These are phyloP conservation scores for Babyrousa celebensis DNA, from an alignment of 2,797 vertebrate species.

Conservation along the genomic window DNA sequence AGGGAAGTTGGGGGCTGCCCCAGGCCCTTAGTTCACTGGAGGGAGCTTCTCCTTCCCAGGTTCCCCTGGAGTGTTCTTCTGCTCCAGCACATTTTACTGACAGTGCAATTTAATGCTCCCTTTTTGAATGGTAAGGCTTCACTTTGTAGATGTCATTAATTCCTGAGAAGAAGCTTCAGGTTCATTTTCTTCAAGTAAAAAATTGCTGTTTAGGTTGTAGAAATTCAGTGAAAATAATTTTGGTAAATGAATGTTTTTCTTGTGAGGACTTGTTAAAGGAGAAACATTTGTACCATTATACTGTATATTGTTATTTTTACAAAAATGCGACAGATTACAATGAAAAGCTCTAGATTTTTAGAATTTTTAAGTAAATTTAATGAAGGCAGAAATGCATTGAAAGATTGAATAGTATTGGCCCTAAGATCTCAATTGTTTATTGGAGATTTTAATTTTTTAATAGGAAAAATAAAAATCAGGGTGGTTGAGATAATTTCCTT, in stretches of 20 bases:
- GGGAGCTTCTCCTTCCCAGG: accelerated
- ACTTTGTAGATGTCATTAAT: neutral
- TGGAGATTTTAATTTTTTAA: constrained; percentile 10
- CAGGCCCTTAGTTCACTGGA: accelerated
- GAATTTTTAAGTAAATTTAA: constrained; percentile 54
- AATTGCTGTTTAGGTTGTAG: neutral
- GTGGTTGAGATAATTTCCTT: constrained; percentile 41
- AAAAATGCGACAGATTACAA: neutral
- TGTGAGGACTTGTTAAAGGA: constrained; percentile 10
- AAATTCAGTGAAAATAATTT: constrained; percentile 48
- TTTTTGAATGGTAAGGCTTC: neutral
- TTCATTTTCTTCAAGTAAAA: constrained; percentile 43
- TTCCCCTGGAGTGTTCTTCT: neutral
- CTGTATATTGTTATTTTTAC: neutral
- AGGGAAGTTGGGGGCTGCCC: no score
- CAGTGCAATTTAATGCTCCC: neutral
- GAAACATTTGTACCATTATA: neutral
- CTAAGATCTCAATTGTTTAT: constrained; percentile 15
- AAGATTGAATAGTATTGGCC: constrained; percentile 26
- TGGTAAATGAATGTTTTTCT: constrained; percentile 21
- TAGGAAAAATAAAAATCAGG: neutral
- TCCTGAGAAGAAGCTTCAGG: neutral
- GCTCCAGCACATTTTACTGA: neutral
- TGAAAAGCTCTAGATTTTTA: neutral
- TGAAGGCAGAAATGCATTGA: constrained; percentile 17